phyloP scores from a whole-genome alignment of 2,113 vertebrate genomes.

The Takifugu bimaculatus region DNA sequence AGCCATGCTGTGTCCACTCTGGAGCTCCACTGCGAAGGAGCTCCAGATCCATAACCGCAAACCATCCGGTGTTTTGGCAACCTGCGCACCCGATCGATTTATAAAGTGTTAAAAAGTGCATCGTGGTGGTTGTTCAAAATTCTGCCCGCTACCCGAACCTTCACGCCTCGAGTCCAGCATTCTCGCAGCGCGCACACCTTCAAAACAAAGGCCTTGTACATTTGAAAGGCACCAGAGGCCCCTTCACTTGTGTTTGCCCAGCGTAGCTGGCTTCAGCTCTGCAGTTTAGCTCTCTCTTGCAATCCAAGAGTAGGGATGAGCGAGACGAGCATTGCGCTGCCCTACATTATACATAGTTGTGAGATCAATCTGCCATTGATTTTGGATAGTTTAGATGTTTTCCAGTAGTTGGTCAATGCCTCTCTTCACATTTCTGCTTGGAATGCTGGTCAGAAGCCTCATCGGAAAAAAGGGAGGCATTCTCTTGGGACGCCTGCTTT shows the following conservation, averaged over 20 bases:
- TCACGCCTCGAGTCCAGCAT: background rate
- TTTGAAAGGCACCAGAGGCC: constrained; percentile 44
- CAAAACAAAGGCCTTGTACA: constrained; percentile 1
- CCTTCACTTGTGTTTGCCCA: constrained; percentile 27
- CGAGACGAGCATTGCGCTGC: constrained; percentile 42
- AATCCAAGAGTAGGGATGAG: constrained; percentile 28
- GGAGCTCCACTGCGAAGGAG: constrained; percentile 76
- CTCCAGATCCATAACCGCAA: constrained; percentile 62
- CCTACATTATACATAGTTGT: constrained; percentile 74
- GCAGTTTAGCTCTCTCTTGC: constrained; percentile 17
- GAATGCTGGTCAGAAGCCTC: constrained; percentile 63
- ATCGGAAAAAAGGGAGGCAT: constrained; percentile 52
- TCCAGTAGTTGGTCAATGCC: constrained; percentile 74
- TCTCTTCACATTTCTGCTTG: constrained; percentile 68
- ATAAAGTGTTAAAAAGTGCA: constrained; percentile 7
- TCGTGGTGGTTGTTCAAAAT: constrained; percentile 4
- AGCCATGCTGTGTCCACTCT: constrained; percentile 63
- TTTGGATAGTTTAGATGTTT: constrained; percentile 72
- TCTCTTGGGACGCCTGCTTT: constrained; percentile 58
- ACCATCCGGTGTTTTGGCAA: constrained; percentile 31
- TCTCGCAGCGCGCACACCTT: background rate
- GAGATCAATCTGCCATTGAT: constrained; percentile 75
- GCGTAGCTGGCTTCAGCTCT: constrained; percentile 23
- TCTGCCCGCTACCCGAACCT: constrained; percentile 1
- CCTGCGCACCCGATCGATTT: constrained; percentile 9